Base-by-base conservation (phyloP, 2,113 vertebrate species). In the Coracopsis vasa region DNA sequence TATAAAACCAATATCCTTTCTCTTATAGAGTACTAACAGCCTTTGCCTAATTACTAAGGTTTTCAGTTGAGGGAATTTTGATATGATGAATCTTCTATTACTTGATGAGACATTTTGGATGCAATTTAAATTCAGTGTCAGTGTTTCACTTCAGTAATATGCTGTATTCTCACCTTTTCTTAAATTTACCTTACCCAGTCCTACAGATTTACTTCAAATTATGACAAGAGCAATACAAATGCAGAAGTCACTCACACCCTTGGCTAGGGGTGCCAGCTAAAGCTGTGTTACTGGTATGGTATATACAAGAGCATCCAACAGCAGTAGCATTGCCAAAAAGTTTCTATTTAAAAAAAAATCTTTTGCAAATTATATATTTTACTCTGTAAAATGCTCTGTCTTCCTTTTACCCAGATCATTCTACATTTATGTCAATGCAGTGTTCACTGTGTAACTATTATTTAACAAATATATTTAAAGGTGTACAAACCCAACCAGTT, bases 1-100 rank as follows among this genome's bases (percentile, higher is more conserved):
- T 92, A 65, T 74, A 92, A 96, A 89, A 56, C 39, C 50, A 73
- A 51, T 95, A 88, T 74, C 65, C 71, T 88, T 91, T 91, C 83
- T 80, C 54, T 82, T 85, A 15, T 35, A 37, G 29, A 58, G 31
- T 51, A n/a, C 84, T 88, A 73, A 51, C 44, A 90, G 60, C 67
- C 29, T 91, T 90, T 88, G 64, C 74, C 64, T 91, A 94, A 95
- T 94, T 86, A 66, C 51, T 80, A 91, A 16, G 87, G 88, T 93
- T 95, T 93, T 82, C 67, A 84, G 58, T 77, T 88, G 90, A 85
- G 44, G 47, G 58, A 72, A 71, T 89, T 92, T 58, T 71, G 82
- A 61, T 92, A 45, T 81, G 85, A 92, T 94, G 77, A 96, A 89
- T 84, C 64, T 35, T 66, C 56, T 88, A 9, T 81, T 92, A 74